These are phyloP conservation scores for Drosophila auraria DNA, from an alignment of 1,140 invertebrate species.

Conservation along the genomic window DNA sequence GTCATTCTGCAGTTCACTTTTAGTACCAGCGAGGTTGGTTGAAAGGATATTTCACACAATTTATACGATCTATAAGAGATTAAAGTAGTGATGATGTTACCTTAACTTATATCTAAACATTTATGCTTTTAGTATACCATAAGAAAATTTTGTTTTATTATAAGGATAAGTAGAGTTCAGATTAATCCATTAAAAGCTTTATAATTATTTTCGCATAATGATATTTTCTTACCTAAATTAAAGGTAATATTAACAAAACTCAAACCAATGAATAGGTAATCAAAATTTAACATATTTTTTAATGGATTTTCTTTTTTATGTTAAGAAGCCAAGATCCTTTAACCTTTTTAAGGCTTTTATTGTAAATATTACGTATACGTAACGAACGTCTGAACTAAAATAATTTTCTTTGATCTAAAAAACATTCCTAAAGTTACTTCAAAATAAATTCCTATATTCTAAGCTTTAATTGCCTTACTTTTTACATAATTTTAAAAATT, in stretches of 20 bases:
- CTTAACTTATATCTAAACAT: background rate
- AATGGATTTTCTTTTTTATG: too few species aligned
- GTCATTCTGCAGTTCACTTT: background rate
- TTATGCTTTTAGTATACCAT: fast-evolving
- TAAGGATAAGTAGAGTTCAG: too few species aligned
- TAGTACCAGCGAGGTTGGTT: constrained; percentile 9
- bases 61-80: too few species aligned
- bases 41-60: background rate
- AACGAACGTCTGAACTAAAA: fast-evolving
- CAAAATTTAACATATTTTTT: background rate
- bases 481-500: too few species aligned
- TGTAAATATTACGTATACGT: constrained; percentile 2
- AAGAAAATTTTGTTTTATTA: background rate
- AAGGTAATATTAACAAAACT: background rate
- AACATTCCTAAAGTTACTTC: background rate
- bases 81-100: background rate
- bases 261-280: background rate
- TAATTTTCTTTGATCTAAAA: background rate
- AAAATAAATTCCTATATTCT: background rate
- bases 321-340: too few species aligned
- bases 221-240: background rate
- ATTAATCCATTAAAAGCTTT: too few species aligned
- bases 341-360: background rate
- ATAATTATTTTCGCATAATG: background rate
- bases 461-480: background rate